Percentiles rank a stretch among this genome's conserved stretches.
These are phyloP conservation scores for Acleris emargana DNA, from an alignment of 2,888 invertebrate species.

Conservation along the genomic window DNA sequence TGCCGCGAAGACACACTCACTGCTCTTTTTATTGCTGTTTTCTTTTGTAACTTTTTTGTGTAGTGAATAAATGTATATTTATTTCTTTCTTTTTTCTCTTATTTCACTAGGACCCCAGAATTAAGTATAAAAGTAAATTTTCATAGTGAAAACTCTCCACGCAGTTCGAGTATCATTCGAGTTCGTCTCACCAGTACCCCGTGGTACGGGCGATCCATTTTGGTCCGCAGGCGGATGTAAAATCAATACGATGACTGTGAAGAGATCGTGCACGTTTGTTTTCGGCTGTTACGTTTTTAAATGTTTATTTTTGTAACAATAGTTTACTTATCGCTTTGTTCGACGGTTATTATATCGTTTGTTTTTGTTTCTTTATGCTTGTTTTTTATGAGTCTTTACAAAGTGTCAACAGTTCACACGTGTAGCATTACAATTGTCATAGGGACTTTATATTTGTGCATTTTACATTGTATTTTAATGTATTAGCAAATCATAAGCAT, in stretches of 20 bases:
- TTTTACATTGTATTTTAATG: no score
- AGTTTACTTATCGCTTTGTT: constrained; percentile 33
- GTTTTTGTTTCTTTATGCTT: constrained; percentile 10
- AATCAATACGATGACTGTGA: constrained; percentile 76
- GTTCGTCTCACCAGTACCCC: constrained; percentile 23
- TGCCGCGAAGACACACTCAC: no score
- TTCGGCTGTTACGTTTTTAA: constrained; percentile 48
- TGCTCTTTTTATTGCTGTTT: no score
- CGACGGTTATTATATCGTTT: constrained; percentile 29
- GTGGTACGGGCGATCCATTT: constrained; percentile 60
- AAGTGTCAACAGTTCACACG: background rate
- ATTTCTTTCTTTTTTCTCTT: no score
- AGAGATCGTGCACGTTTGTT: constrained; percentile 68
- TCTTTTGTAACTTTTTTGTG: no score
- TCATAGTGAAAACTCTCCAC: no score
- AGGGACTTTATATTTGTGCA: no score
- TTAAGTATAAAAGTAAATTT: no score
- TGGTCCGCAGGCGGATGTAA: constrained; percentile 69
- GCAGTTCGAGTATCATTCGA: constrained; percentile 30
- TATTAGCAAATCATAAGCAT: no score
- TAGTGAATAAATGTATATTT: no score
- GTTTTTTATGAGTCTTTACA: background rate
- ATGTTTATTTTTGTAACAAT: constrained; percentile 52
- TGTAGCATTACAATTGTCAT: background rate
- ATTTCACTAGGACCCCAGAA: no score